phyloP scores from a whole-genome alignment of 2,888 invertebrate species.

The Diogma glabrata region DNA sequence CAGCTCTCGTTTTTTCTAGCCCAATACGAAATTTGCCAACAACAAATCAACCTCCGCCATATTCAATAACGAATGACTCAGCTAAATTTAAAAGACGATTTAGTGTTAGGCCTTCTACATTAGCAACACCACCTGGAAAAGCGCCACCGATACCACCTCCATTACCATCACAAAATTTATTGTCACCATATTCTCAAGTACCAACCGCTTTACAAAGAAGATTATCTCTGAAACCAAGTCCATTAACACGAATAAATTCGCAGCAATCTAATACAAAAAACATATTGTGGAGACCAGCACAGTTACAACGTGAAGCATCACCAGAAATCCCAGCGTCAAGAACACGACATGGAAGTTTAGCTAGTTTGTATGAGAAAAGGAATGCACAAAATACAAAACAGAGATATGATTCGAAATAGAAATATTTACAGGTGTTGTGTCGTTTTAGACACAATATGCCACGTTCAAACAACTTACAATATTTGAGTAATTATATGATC shows the following conservation, averaged over 20 bases:
- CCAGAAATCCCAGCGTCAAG: constrained; percentile 26
- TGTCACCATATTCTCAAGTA: constrained; percentile 4
- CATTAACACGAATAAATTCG: constrained; percentile 27
- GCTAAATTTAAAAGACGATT: constrained; percentile 13
- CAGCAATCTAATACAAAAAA: not conserved
- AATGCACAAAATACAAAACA: not conserved
- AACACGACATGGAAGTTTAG: constrained; percentile 16
- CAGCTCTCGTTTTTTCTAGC: constrained; percentile 12
- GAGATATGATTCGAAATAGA: constrained; percentile 4
- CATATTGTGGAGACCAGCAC: constrained; percentile 31
- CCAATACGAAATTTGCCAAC: no score
- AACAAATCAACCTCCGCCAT: constrained; percentile 15
- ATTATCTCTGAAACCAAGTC: constrained; percentile 33
- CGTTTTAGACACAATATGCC: no score
- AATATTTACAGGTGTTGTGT: no score
- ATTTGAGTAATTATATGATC: no score
- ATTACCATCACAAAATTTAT: not conserved
- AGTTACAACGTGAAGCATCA: constrained; percentile 28
- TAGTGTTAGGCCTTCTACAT: constrained; percentile 27
- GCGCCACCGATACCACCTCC: constrained; percentile 21
- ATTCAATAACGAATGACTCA: constrained; percentile 10
- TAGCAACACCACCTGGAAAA: constrained; percentile 34
- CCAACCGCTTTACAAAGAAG: constrained; percentile 31
- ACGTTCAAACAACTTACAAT: no score
- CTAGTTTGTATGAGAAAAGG: constrained; percentile 8